Conservation (phyloP, 2,888 invertebrate genomes). For the Himalopsyche japonica region DNA sequence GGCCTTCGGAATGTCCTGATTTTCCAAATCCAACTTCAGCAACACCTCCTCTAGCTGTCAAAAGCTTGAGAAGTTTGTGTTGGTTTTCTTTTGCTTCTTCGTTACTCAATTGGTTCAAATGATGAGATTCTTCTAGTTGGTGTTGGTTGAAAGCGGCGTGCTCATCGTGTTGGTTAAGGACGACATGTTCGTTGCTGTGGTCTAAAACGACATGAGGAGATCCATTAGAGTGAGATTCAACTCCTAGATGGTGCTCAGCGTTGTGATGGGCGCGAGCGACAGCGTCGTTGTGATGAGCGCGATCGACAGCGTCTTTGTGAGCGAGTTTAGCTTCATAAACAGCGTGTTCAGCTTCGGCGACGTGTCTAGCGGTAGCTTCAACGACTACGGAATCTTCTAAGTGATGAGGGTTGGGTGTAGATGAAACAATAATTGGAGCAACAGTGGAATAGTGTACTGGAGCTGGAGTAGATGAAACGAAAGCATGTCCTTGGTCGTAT, state of each 20-base stretch:
- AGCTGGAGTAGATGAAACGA: constrained; percentile 37
- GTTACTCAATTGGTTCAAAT: constrained; percentile 42
- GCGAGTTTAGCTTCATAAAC: constrained; percentile 28
- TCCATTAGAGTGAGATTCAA: constrained; percentile 35
- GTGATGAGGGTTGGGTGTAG: constrained; percentile 38
- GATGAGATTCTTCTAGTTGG: constrained; percentile 18
- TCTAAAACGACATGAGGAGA: constrained; percentile 45
- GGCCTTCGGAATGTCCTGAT: constrained; percentile 44
- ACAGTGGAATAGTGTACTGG: constrained; percentile 36
- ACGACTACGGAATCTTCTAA: constrained; percentile 46
- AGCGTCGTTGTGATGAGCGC: constrained; percentile 30
- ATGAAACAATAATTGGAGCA: constrained; percentile 34
- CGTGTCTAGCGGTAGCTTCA: constrained; percentile 44
- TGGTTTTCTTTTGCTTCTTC: constrained; percentile 52
- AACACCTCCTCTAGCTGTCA: constrained; percentile 52
- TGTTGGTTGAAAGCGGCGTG: background rate
- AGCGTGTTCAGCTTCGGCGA: constrained; percentile 29
- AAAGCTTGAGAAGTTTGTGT: constrained; percentile 56
- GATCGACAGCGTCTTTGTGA: constrained; percentile 34
- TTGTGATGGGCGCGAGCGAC: constrained; percentile 26
- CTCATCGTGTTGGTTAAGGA: constrained; percentile 19
- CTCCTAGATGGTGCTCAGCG: constrained; percentile 21
- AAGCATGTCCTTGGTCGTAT: constrained; percentile 19
- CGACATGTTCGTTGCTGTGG: constrained; percentile 43
- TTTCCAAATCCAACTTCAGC: constrained; percentile 50